Percentiles rank a stretch among this genome's conserved stretches.
These are phyloP conservation scores for Napeogenes sylphis DNA, from an alignment of 2,888 invertebrate species.

Conservation along the genomic window DNA sequence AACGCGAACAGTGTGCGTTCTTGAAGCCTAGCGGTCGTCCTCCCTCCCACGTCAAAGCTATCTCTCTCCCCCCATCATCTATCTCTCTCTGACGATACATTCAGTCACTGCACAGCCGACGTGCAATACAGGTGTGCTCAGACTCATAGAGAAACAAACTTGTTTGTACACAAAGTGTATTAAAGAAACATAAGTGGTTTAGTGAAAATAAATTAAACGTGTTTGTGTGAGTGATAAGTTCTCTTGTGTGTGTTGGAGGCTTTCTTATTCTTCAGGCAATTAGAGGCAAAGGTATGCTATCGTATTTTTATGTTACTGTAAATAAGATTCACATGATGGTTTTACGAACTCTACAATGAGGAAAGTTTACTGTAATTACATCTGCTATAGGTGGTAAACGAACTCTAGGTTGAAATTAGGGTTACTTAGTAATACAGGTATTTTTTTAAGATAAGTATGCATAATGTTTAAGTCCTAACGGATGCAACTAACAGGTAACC, in stretches of 20 bases:
- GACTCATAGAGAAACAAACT: constrained; percentile 51
- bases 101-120: constrained; percentile 69
- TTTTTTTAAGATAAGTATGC: not conserved
- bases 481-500: constrained; percentile 19
- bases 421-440: too few relatives aligned
- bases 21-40: constrained; percentile 65
- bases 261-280: constrained; percentile 53
- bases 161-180: constrained; percentile 40
- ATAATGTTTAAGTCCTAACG: constrained; percentile 10
- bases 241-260: constrained; percentile 68
- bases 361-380: too few relatives aligned
- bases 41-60: constrained; percentile 61
- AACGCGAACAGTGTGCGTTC: constrained; percentile 61
- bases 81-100: constrained; percentile 59
- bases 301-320: constrained; percentile 13
- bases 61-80: constrained; percentile 61
- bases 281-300: constrained; percentile 39
- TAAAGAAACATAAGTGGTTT: constrained; percentile 34
- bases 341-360: not conserved
- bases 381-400: too few relatives aligned
- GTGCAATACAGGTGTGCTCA: constrained; percentile 58
- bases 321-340: not conserved
- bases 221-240: constrained; percentile 59
- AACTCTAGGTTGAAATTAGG: too few relatives aligned
- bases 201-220: constrained; percentile 38